Conservation (phyloP, 2,113 vertebrate genomes). For the Amblyopsis rosae region DNA sequence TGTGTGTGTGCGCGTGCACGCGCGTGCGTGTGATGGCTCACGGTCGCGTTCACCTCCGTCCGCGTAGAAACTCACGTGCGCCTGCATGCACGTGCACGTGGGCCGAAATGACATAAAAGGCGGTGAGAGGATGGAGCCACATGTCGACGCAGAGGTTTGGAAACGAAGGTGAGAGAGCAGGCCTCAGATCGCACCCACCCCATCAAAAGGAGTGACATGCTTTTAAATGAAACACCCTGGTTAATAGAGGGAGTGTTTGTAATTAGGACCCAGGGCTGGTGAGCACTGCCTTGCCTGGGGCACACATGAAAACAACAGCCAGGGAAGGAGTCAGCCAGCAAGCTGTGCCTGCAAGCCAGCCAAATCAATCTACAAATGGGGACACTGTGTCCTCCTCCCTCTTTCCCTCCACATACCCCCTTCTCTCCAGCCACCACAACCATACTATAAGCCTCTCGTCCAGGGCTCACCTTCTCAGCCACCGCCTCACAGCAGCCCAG, state of each 20-base stretch:
- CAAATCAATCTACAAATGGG: not conserved
- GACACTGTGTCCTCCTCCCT: not conserved
- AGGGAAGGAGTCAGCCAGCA: not conserved
- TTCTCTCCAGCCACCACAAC: not conserved
- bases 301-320: constrained; percentile 9
- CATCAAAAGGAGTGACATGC: constrained; percentile 15
- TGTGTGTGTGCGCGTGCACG: not conserved
- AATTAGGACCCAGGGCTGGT: constrained; percentile 37
- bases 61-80: not conserved
- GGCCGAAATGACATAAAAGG: constrained; percentile 25
- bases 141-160: constrained; percentile 12
- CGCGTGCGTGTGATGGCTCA: not conserved
- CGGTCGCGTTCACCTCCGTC: not conserved
- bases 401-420: not conserved
- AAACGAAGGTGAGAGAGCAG: constrained; percentile 24
- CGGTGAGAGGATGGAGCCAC: constrained; percentile 5
- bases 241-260: constrained; percentile 54
- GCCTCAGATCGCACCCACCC: constrained; percentile 36
- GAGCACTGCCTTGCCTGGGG: constrained; percentile 23
- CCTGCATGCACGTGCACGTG: not conserved
- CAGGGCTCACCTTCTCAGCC: constrained; percentile 42
- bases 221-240: constrained; percentile 65
- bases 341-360: not conserved
- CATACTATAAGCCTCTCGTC: constrained; percentile 36
- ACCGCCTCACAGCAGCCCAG: constrained; percentile 18